Percentiles rank a stretch among this genome's conserved stretches.
Evolutionary conservation across 2,888 invertebrate species (phyloP).

Genomic region (Alloplasta piceator): DNA sequence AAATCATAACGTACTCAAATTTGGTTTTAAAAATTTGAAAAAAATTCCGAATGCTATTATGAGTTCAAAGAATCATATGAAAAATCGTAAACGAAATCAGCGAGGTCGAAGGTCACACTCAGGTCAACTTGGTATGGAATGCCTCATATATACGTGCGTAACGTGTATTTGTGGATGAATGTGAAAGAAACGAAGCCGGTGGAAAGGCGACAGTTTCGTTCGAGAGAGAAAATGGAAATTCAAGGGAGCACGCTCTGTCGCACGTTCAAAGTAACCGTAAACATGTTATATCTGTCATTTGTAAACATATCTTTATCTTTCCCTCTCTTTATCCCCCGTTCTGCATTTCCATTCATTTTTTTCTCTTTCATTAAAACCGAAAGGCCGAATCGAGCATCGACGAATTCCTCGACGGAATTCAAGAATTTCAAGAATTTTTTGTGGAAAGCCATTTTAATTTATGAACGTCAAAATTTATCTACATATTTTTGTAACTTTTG

Average conservation of each 20-base stretch:
- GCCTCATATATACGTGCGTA: slow-evolving; percentile 3
- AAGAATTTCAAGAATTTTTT: too few relatives aligned
- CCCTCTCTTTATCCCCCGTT: slow-evolving; percentile 12
- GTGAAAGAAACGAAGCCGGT: slow-evolving; percentile 22
- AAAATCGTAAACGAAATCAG: too few relatives aligned
- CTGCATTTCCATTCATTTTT: slow-evolving; percentile 21
- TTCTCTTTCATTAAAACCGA: slow-evolving; percentile 58
- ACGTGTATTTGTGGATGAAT: neutral
- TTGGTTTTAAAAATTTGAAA: too few relatives aligned
- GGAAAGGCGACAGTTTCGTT: slow-evolving; percentile 39
- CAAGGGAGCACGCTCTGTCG: slow-evolving; percentile 54
- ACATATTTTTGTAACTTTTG: too few relatives aligned
- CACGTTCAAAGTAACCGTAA: slow-evolving; percentile 62
- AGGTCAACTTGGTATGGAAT: too few relatives aligned
- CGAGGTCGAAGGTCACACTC: too few relatives aligned
- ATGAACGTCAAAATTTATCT: too few relatives aligned
- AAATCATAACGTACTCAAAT: too few relatives aligned
- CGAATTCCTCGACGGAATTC: slow-evolving; percentile 51
- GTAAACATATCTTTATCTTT: slow-evolving; percentile 2
- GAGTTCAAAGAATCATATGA: too few relatives aligned
- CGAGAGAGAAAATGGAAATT: slow-evolving; percentile 51
- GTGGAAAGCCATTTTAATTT: too few relatives aligned
- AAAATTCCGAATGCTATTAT: too few relatives aligned
- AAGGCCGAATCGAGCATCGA: slow-evolving; percentile 59
- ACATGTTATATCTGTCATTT: slow-evolving; percentile 10